Conservation (phyloP, 2,888 invertebrate species). For the Chydorus sphaericus region DNA sequence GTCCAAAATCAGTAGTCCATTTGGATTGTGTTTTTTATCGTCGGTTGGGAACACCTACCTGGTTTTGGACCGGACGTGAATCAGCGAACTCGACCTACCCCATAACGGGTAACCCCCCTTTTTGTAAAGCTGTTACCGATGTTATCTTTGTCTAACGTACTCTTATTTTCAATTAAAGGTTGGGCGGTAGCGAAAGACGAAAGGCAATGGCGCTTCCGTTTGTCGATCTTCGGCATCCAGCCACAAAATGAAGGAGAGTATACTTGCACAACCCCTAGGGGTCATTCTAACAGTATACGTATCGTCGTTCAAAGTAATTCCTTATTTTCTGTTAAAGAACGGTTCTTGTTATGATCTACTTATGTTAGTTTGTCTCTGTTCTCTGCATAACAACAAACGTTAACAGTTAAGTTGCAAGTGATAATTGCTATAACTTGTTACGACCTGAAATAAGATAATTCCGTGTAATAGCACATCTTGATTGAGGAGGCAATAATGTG, state of each 20-base stretch:
- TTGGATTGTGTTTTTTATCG: slow-evolving; percentile 13
- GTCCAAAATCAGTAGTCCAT: slow-evolving; percentile 10
- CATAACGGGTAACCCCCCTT: too few relatives aligned
- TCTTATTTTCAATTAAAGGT: neutral
- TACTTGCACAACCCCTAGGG: slow-evolving; percentile 12
- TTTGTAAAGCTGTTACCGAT: too few relatives aligned
- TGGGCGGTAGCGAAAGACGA: slow-evolving; percentile 12
- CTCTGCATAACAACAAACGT: too few relatives aligned
- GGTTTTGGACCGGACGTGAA: slow-evolving; percentile 8
- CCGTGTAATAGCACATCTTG: too few relatives aligned
- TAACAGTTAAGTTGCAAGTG: too few relatives aligned
- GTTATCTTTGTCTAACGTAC: too few relatives aligned
- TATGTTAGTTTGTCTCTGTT: too few relatives aligned
- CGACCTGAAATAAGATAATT: too few relatives aligned
- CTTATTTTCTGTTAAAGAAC: too few relatives aligned
- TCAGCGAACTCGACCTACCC: neutral
- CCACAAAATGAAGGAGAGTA: slow-evolving; percentile 3
- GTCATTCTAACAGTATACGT: neutral
- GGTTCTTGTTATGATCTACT: too few relatives aligned
- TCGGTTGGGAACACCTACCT: slow-evolving; percentile 4
- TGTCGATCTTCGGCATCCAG: slow-evolving; percentile 8
- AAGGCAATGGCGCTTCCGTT: slow-evolving; percentile 10
- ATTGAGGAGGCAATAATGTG: too few relatives aligned
- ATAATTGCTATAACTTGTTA: too few relatives aligned
- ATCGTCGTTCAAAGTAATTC: slow-evolving; percentile 2